These are phyloP conservation scores for Archocentrus centrarchus DNA, from an alignment of 2,113 vertebrate genomes.

Conservation along the genomic window DNA sequence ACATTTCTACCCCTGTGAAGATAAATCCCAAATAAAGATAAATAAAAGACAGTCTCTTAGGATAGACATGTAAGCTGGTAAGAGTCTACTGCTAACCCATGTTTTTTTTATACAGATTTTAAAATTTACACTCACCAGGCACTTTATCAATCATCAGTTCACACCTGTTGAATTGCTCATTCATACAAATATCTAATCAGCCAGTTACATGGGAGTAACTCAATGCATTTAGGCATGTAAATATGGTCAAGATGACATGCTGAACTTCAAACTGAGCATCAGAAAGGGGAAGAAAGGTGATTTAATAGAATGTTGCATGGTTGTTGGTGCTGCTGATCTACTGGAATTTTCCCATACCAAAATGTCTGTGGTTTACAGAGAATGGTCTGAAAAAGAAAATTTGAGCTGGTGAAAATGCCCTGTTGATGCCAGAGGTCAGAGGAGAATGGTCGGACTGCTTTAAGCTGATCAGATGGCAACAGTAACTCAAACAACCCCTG, in stretches of 20 bases:
- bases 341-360: background rate
- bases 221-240: too few relatives aligned
- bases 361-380: background rate
- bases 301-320: too few relatives aligned
- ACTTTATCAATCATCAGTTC: background rate
- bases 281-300: too few relatives aligned
- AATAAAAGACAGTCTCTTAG: background rate
- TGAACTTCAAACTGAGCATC: too few relatives aligned
- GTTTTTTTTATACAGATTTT: background rate
- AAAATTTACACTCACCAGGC: background rate
- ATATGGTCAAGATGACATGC: too few relatives aligned
- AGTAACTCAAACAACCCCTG: background rate
- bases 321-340: background rate
- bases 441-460: background rate
- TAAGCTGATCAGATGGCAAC: background rate
- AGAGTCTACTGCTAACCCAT: background rate
- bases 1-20: background rate
- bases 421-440: background rate
- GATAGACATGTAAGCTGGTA: background rate
- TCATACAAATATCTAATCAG: too few relatives aligned
- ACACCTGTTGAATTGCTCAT: too few relatives aligned
- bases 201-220: too few relatives aligned
- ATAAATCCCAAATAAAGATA: background rate
- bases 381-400: background rate
- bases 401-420: background rate